Evolutionary conservation across 2,888 invertebrate species (phyloP).

Genomic region (Pedicia rivosa): DNA sequence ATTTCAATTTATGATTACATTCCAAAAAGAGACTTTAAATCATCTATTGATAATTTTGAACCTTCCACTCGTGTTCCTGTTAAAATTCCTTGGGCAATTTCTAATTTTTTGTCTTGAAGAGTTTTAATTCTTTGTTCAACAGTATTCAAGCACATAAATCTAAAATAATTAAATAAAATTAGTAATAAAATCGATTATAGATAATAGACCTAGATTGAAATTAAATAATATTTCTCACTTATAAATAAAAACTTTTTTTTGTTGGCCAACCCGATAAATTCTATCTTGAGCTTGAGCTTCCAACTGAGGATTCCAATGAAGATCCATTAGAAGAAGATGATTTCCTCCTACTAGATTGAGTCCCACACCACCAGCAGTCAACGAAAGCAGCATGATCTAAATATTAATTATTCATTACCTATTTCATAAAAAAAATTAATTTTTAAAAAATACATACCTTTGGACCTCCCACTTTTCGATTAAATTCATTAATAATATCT

Average conservation of each 20-base stretch:
- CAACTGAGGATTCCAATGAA: conserved; percentile 95
- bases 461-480: conserved; percentile 39
- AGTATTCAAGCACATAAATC: conserved; percentile 69
- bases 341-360: conserved; percentile 85
- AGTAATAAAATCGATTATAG: too few relatives aligned
- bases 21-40: conserved; percentile 57
- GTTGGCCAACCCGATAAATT: conserved; percentile 83
- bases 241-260: conserved; percentile 62
- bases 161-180: conserved; percentile 24
- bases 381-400: conserved; percentile 62
- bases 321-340: conserved; percentile 76
- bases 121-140: conserved; percentile 74
- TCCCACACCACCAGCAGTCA: conserved; percentile 90
- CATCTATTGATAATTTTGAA: conserved; percentile 62
- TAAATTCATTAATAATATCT: conserved; percentile 53
- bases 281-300: conserved; percentile 92
- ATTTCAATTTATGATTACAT: too few relatives aligned
- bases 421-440: not conserved
- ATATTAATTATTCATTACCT: conserved; percentile 14
- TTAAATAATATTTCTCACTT: too few relatives aligned
- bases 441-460: conserved; percentile 27
- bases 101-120: conserved; percentile 65
- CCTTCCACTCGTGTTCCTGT: conserved; percentile 45
- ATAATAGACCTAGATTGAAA: too few relatives aligned
- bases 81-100: conserved; percentile 60